Evolutionary conservation across 2,113 vertebrate genomes (phyloP).

Genomic region (Ammodytes dubius): DNA sequence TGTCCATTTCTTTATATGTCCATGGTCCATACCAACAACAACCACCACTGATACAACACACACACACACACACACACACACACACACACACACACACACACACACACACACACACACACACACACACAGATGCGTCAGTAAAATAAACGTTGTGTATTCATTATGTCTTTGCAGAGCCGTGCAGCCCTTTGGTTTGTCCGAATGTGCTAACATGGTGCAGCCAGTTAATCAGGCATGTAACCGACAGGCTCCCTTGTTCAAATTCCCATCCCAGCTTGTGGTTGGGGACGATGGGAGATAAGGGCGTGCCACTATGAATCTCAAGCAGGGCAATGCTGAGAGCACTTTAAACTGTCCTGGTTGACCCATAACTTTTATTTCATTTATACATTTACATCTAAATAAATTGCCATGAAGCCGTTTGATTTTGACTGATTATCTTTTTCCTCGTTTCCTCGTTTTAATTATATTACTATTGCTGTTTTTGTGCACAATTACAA

Average conservation of each 20-base stretch:
- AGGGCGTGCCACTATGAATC: not conserved
- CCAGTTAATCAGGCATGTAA: not conserved
- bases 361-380: conserved; percentile 4
- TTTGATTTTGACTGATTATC: not conserved
- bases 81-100: not conserved
- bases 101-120: conserved; percentile 20
- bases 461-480: not conserved
- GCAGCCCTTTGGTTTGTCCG: not conserved
- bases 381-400: not conserved
- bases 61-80: not conserved
- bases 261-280: not conserved
- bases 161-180: not conserved
- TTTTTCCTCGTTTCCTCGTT: not conserved
- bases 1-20: too few species aligned
- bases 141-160: not conserved
- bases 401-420: not conserved
- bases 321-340: not conserved
- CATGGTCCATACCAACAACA: too few species aligned
- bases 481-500: not conserved
- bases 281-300: not conserved
- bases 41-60: not conserved
- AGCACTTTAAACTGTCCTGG: not conserved
- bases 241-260: not conserved
- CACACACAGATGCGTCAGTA: not conserved
- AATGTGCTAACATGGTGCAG: conserved; percentile 13